phyloP scores from a whole-genome alignment of 1,140 invertebrate species.

The Popillia japonica region DNA sequence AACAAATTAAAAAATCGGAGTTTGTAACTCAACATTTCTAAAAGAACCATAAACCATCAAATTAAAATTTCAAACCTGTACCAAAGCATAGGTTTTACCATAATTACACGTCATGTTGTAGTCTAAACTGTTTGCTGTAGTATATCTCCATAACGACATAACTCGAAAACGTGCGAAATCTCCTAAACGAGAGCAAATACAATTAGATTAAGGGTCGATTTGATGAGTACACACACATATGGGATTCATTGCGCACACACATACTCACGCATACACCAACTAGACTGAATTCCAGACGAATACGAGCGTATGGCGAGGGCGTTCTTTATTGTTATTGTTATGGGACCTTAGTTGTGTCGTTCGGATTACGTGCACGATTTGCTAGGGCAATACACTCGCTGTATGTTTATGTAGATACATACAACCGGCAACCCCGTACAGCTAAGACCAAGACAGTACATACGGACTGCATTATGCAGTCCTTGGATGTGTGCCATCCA shows the following conservation, averaged over 20 bases:
- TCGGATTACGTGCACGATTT: constrained; percentile 17
- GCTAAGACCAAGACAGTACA: too few relatives aligned
- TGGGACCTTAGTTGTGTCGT: constrained; percentile 30
- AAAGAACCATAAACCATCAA: too few relatives aligned
- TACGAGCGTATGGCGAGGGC: not conserved
- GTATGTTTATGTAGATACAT: not conserved
- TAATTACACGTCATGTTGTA: too few relatives aligned
- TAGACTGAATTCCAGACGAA: not conserved
- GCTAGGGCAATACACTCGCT: constrained; percentile 9
- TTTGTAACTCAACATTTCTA: too few relatives aligned
- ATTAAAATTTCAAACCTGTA: too few relatives aligned
- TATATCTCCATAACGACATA: not conserved
- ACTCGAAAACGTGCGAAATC: not conserved
- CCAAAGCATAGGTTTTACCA: too few relatives aligned
- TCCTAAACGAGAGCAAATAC: constrained; percentile 16
- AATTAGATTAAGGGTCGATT: not conserved
- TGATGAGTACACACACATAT: constrained; percentile 11
- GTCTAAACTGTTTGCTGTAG: not conserved
- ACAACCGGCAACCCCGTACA: too few relatives aligned
- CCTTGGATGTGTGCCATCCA: constrained; percentile 47
- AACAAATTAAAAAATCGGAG: too few relatives aligned
- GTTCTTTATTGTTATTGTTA: constrained; percentile 31
- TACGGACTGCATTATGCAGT: constrained; percentile 44
- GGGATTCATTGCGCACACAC: too few relatives aligned
- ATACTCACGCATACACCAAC: not conserved